phyloP scores from a whole-genome alignment of 23 tunicate species.

The Styela clava region DNA sequence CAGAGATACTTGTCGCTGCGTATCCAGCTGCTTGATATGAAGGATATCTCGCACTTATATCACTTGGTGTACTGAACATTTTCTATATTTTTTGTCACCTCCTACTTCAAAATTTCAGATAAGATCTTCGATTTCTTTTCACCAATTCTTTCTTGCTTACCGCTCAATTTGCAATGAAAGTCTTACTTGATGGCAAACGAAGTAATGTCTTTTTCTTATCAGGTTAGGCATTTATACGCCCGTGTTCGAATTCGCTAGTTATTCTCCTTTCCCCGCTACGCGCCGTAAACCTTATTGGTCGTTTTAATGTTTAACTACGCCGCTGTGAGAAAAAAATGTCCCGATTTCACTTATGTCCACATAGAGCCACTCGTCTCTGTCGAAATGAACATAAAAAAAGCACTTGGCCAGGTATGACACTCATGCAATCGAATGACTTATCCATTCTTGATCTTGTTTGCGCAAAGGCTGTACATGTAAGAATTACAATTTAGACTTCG shows the following conservation, averaged over 20 bases:
- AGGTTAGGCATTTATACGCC: not conserved
- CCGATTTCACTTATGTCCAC: not conserved
- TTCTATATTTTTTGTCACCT: too few species aligned
- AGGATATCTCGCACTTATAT: constrained; percentile 63
- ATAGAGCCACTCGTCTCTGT: not conserved
- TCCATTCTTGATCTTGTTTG: too few species aligned
- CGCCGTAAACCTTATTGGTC: not conserved
- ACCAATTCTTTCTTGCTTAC: not conserved
- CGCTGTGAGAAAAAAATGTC: not conserved
- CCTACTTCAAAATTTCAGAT: not conserved
- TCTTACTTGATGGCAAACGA: not conserved
- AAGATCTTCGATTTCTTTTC: too few species aligned
- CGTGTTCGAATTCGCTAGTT: not conserved
- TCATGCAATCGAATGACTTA: too few species aligned
- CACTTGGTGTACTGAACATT: constrained; percentile 20
- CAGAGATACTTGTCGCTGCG: constrained; percentile 19
- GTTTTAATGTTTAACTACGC: constrained; percentile 10
- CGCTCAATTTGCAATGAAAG: not conserved
- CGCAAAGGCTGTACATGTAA: too few species aligned
- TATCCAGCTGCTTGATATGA: constrained; percentile 53
- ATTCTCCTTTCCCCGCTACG: not conserved
- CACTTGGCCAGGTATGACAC: too few species aligned
- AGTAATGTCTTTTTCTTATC: not conserved
- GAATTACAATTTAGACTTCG: too few species aligned
- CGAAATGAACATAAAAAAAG: not conserved